A percentile compares a stretch with the other conserved stretches of the same genome.
Conservation (phyloP, 2,797 vertebrate species). For the Tachyglossus aculeatus region DNA sequence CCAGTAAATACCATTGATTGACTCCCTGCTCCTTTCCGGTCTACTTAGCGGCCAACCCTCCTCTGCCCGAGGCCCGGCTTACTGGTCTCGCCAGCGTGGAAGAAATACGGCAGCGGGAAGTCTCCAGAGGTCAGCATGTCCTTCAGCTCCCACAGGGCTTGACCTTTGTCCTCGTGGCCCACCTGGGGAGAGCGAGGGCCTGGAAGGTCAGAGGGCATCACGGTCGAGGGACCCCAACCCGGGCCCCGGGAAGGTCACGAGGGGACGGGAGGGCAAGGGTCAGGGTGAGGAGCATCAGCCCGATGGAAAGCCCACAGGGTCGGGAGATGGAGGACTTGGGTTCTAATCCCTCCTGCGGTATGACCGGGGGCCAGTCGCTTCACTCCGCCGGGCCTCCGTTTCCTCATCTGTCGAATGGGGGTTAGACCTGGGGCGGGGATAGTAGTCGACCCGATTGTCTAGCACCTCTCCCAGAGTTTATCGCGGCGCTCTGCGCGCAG, state of each 20-base stretch:
- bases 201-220: background rate
- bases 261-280: background rate
- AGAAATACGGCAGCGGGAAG: constrained; percentile 83
- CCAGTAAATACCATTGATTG: no score
- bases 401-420: background rate
- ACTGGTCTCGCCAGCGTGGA: constrained; percentile 94
- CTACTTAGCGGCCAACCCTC: no score
- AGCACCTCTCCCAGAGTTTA: no score
- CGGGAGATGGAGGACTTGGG: no score
- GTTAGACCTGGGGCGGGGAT: no score
- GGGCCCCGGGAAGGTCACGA: background rate
- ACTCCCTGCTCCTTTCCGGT: no score
- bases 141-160: constrained; percentile 83
- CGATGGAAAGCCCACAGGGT: background rate
- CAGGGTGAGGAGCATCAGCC: background rate
- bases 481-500: no score
- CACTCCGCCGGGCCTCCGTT: background rate
- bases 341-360: no score
- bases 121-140: constrained; percentile 79
- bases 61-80: constrained; percentile 48
- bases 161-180: constrained; percentile 86
- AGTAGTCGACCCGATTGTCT: no score
- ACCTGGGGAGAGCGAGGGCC: constrained; percentile 76
- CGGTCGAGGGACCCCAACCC: background rate
- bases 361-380: background rate